These are phyloP conservation scores for Ciconia stormi DNA, from an alignment of 2,113 vertebrate genomes.

Conservation along the genomic window DNA sequence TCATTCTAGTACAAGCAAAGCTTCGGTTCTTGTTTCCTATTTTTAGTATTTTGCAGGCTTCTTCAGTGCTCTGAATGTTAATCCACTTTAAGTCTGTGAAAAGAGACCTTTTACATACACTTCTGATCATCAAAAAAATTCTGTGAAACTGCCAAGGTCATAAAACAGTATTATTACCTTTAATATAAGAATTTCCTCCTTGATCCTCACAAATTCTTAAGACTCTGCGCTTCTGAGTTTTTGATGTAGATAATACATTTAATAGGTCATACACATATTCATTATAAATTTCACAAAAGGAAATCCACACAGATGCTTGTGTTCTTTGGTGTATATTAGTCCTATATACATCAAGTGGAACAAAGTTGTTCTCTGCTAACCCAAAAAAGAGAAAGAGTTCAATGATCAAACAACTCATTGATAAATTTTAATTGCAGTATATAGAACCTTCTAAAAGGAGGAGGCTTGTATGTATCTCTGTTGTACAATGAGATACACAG, in stretches of 20 bases:
- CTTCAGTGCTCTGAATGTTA: slow-evolving; percentile 78
- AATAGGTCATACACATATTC: slow-evolving; percentile 87
- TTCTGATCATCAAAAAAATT: not conserved
- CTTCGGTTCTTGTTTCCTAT: slow-evolving; percentile 88
- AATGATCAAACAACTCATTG: not conserved
- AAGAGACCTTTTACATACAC: not conserved
- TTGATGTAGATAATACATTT: slow-evolving; percentile 62
- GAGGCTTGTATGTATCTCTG: not conserved
- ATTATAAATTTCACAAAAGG: slow-evolving; percentile 91
- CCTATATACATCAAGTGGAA: not conserved
- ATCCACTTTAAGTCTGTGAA: slow-evolving; percentile 86
- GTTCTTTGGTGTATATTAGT: not conserved
- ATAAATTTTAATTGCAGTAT: not conserved
- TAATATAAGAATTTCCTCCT: slow-evolving; percentile 83
- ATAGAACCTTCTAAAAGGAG: not conserved
- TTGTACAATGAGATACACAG: not conserved
- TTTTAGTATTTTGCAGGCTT: slow-evolving; percentile 81
- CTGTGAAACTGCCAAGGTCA: not conserved
- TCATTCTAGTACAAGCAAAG: slow-evolving; percentile 87
- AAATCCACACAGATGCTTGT: slow-evolving; percentile 84
- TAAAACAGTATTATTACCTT: slow-evolving; percentile 69
- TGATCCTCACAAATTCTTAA: slow-evolving; percentile 86
- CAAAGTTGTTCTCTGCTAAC: not conserved
- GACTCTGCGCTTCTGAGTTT: slow-evolving; percentile 77
- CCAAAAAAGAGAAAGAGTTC: not conserved